Base-by-base conservation (phyloP, 2,797 vertebrate species). In the Alfaro cultratus region DNA sequence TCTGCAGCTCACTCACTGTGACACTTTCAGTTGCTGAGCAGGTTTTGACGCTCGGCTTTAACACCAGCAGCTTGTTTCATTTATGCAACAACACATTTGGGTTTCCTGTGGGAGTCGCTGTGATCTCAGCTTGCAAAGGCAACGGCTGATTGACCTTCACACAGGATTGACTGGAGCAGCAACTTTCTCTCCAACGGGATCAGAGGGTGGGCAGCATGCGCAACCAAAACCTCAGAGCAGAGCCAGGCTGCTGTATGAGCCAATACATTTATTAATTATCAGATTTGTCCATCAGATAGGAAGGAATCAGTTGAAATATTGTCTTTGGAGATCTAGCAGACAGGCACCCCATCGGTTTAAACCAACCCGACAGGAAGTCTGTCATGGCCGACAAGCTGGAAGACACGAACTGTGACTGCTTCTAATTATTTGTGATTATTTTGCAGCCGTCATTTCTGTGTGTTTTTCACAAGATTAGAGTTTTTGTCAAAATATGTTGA, bases 71-170 rank as follows among this genome's bases (percentile, higher is more conserved):
- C 85, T 77, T 41, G 78, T 75, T 83, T 82, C 57, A 84, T 89
- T 81, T 43, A 74, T 80, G 72, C 74, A 13, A 8, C 49, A 76
- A 72, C 75, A 26, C 49, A 57, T 57, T 53, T 55, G 15, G 68
- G 5, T 0, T 45, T 78, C 86, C 70, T 2, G 1, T 34, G 73
- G 76, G 87, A 83, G 67, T 49, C 47, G 31, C 76, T 79, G 83
- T 81, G 78, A 85, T 76, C 74, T 75, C 43, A 53, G 89, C 77
- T 31, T 74, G 80, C 39, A 70, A 74, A 86, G n/a, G 71, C 76
- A 49, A 74, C 85, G 80, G 79, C 87, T 82, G 88, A 91, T 80
- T 87, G 88, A 93, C 91, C 93, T 92, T 93, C 90, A 90, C 10
- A 80, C 83, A 3, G 82, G 86, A 89, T 86, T 78, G 75, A 80